Evolutionary conservation across 2,113 vertebrate species (phyloP), one percentile per base, ranked within the genome.

Genomic region (Epinephelus cyanopodus): DNA sequence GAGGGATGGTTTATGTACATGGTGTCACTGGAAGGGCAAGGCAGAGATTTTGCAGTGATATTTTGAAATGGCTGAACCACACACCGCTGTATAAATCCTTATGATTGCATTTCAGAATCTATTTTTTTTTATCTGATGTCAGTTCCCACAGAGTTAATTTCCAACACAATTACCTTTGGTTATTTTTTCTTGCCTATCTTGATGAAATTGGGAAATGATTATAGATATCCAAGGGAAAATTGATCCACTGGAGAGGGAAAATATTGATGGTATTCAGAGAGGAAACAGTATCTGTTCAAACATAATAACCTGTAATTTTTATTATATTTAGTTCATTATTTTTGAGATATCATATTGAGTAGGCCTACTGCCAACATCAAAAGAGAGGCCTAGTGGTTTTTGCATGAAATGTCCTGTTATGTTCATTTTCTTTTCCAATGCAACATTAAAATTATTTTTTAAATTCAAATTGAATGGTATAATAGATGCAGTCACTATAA

Each of bases 11-110:
- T 91, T 96, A 92, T 92, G 93, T 94, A 93, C 92, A 93, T 93
- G 92, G 94, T 91, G 90, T 92, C 92, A 93, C 89, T 92, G 93
- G 88, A 93, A 96, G 95, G 94, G 88, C 92, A 94, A 93, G 63
- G 64, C 84, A 82, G 52, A 77, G 76, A 81, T 69, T 87, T 85
- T 83, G 77, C 23, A 17, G 74, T 71, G 83, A 90, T 83, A 76
- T 91, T 88, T 82, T 72, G 14, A 91, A 89, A 87, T 48, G 60
- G 47, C 67, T 37, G n/a, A 87, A 69, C 85, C 85, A 66, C 37
- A 74, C 69, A 86, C 62, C 57, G 27, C 25, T 81, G 63, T 62
- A 74, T 70, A 88, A 89, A 89, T 87, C 77, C 69, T 68, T 3
- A 29, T 76, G 77, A 88, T 84, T 91, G 64, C 62, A 77, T 90